These are phyloP conservation scores for Andrena bicolor DNA, from an alignment of 2,888 invertebrate species.

Conservation along the genomic window DNA sequence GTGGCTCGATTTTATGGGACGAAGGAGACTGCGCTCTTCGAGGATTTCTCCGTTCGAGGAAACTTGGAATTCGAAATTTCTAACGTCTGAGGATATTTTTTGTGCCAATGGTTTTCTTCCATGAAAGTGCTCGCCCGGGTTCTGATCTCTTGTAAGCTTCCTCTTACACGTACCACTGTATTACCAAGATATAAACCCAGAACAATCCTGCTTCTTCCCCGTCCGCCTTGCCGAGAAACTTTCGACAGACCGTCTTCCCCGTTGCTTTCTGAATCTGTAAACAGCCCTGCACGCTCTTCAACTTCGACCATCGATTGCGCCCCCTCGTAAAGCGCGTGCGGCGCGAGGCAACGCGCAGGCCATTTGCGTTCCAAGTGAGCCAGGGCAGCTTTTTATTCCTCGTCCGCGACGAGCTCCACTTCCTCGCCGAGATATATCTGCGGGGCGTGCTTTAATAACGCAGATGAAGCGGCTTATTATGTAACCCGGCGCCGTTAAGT, in stretches of 20 bases:
- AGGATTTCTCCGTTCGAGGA: too few relatives aligned
- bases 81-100: neutral
- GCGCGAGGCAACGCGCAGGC: neutral
- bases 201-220: neutral
- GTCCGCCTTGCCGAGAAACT: constrained; percentile 2
- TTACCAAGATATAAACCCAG: neutral
- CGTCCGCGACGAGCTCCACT: neutral
- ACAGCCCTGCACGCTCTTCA: constrained; percentile 14
- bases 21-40: too few relatives aligned
- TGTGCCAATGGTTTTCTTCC: neutral
- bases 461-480: constrained; percentile 51
- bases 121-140: neutral
- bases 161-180: neutral
- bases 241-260: neutral
- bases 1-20: neutral
- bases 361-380: constrained; percentile 20
- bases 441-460: constrained; percentile 50
- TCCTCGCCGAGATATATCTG: constrained; percentile 24
- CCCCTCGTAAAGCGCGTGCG: neutral
- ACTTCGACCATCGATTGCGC: constrained; percentile 18
- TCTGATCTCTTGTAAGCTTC: neutral
- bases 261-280: constrained; percentile 35
- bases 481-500: constrained; percentile 43
- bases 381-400: constrained; percentile 34
- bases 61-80: neutral